phyloP scores from a whole-genome alignment of 1,140 invertebrate species.

The Ooceraea biroi region DNA sequence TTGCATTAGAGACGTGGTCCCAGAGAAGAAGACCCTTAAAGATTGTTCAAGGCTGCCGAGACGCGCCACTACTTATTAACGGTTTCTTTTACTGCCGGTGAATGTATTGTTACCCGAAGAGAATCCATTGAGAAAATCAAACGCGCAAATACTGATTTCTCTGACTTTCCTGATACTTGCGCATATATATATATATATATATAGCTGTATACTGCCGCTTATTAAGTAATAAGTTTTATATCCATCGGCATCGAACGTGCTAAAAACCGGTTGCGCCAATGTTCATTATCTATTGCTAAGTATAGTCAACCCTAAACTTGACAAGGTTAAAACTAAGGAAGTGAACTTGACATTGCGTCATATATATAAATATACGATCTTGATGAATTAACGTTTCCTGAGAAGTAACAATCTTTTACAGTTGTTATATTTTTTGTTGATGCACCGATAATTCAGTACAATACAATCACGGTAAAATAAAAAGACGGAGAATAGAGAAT shows the following conservation, averaged over 20 bases:
- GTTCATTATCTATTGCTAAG: constrained; percentile 23
- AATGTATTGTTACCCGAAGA: constrained; percentile 1
- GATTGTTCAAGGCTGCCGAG: not conserved
- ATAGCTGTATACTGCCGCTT: constrained; percentile 14
- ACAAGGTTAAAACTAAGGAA: constrained; percentile 12
- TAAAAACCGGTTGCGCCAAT: constrained; percentile 54
- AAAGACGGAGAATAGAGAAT: not conserved
- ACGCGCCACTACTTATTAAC: not conserved
- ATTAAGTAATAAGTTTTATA: constrained; percentile 54
- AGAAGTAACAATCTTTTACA: not conserved
- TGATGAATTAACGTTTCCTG: not conserved
- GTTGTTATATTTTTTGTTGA: not conserved
- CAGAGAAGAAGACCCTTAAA: not conserved
- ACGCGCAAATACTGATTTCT: not conserved
- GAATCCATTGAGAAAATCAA: constrained; percentile 17
- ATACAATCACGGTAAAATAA: not conserved
- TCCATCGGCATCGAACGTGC: constrained; percentile 25
- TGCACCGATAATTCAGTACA: not conserved
- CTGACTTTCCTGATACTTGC: constrained; percentile 22
- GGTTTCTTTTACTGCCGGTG: not conserved
- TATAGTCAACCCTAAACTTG: constrained; percentile 48
- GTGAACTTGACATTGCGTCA: constrained; percentile 38
- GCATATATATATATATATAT: too few species aligned
- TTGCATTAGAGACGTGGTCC: constrained; percentile 18
- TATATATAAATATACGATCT: not conserved